These are phyloP conservation scores for Odontocerum albicorne DNA, from an alignment of 2,888 invertebrate species.

Conservation along the genomic window DNA sequence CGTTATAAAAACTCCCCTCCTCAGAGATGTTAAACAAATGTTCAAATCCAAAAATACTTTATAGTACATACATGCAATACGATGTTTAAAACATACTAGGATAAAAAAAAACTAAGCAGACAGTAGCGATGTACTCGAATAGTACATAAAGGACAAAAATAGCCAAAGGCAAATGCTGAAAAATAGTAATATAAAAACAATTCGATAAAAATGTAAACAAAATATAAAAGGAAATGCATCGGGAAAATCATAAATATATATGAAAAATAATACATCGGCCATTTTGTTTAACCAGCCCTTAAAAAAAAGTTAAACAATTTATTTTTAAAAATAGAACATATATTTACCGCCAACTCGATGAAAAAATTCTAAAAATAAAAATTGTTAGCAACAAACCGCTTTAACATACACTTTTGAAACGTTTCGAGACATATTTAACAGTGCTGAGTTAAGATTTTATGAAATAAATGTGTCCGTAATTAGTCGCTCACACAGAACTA, in stretches of 20 bases:
- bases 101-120: conserved; percentile 8
- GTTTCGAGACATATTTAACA: not conserved
- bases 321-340: conserved; percentile 12
- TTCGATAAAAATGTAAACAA: conserved; percentile 5
- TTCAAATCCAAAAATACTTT: too few species aligned
- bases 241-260: too few species aligned
- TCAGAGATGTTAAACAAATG: too few species aligned
- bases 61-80: too few species aligned
- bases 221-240: too few species aligned
- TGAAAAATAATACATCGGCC: too few species aligned
- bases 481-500: conserved; percentile 21
- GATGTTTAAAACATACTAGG: conserved; percentile 55
- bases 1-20: too few species aligned
- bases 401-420: not conserved
- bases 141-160: not conserved
- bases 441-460: not conserved
- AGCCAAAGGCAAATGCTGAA: conserved; percentile 2
- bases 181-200: conserved; percentile 10
- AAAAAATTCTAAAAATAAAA: conserved; percentile 27
- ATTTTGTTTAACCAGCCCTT: conserved; percentile 24
- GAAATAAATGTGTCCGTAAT: conserved; percentile 20
- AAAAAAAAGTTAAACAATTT: conserved; percentile 14
- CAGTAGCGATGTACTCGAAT: conserved; percentile 3
- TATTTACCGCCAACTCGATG: conserved; percentile 4
- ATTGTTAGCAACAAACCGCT: conserved; percentile 26